Evolutionary conservation across 2,888 invertebrate genomes (phyloP).

Genomic region (Apamea epomidion): DNA sequence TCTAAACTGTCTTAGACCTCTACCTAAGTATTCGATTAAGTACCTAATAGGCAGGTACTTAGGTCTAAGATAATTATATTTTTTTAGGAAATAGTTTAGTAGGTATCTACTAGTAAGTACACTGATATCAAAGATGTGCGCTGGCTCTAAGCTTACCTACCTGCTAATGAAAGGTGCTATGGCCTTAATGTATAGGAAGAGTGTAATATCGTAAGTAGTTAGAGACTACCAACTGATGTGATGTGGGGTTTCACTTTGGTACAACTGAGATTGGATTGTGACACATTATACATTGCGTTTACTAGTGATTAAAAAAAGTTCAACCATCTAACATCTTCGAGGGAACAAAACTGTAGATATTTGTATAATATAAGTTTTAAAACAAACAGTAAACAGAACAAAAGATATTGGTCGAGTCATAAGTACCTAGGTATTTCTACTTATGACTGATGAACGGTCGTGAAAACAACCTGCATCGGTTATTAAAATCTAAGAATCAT

Average conservation of each 20-base stretch:
- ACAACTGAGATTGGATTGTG: conserved; percentile 15
- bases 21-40: neutral
- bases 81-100: neutral
- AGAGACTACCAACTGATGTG: conserved; percentile 6
- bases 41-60: too few relatives aligned
- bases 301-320: neutral
- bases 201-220: conserved; percentile 35
- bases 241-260: conserved; percentile 30
- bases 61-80: neutral
- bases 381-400: neutral
- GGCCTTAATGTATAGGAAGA: conserved; percentile 52
- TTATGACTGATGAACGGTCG: neutral
- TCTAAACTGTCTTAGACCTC: neutral
- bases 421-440: neutral
- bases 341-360: neutral
- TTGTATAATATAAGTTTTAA: neutral
- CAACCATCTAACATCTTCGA: neutral
- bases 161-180: conserved; percentile 32
- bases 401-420: neutral
- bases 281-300: neutral
- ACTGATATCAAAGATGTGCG: conserved; percentile 19
- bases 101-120: neutral
- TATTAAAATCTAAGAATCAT: conserved; percentile 8
- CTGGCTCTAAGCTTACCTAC: conserved; percentile 22
- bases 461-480: neutral